Evolutionary conservation across 2,797 vertebrate species (phyloP), one percentile per base, ranked within the genome.

Genomic region (Cyprinella venusta): DNA sequence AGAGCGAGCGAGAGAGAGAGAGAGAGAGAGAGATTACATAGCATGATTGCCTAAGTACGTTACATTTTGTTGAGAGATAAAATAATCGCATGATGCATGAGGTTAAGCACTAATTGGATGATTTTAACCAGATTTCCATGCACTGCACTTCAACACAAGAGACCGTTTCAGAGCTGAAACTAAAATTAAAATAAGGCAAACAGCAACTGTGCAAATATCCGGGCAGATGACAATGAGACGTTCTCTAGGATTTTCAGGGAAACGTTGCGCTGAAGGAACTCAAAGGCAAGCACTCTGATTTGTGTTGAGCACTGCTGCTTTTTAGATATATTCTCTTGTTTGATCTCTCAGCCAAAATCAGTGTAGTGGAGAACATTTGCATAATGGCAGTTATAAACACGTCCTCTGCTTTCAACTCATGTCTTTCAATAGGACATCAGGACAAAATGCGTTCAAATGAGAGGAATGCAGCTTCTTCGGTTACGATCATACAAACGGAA

Each of bases 321-420:
- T 80, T 74, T 68, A 79, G 68, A 82, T 61, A 82, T 61, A 82
- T 80, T 77, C 61, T 38, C 65, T 76, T 68, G 38, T 85, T 88
- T 89, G 78, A 88, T 87, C 84, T 85, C 65, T n/a, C 40, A 76
- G 85, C 81, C 71, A 85, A 78, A 85, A 87, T 84, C 61, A 80
- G 76, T 88, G 80, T 79, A 80, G 70, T 74, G 26, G 36, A 81
- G 75, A 79, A 82, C 67, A 81, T 87, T 81, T 81, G 76, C 81
- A 86, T 88, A 88, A 84, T 54, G 38, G 80, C 76, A 67, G 74
- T 79, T 83, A 42, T 50, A 82, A 87, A 88, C 64, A 84, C 84
- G 64, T 79, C 76, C 36, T 67, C 70, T 65, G 40, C 69, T 84
- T 86, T 82, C 79, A 79, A 64, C 79, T 79, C 45, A 19, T 75